These are phyloP conservation scores for Melinopterus prodromus DNA, from an alignment of 2,888 invertebrate species.

Conservation along the genomic window DNA sequence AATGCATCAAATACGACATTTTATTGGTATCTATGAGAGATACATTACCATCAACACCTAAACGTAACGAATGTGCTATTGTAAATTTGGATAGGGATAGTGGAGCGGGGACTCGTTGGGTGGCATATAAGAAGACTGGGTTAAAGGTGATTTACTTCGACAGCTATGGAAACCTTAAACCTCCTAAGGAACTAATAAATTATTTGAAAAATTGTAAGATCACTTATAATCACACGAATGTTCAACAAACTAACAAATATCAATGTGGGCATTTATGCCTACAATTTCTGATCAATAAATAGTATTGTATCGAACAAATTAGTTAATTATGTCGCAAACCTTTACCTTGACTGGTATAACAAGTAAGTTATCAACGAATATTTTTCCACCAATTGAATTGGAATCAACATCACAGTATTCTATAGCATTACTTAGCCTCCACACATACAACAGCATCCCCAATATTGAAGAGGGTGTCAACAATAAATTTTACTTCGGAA, in stretches of 20 bases:
- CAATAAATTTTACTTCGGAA: no score
- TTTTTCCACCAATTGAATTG: no score
- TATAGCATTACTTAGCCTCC: no score
- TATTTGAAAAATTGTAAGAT: conserved; percentile 31
- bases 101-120: conserved; percentile 56
- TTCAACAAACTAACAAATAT: conserved; percentile 47
- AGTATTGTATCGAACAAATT: no score
- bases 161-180: conserved; percentile 34
- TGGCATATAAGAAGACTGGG: conserved; percentile 51
- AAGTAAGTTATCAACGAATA: no score
- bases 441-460: no score
- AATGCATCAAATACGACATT: conserved; percentile 38
- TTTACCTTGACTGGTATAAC: no score
- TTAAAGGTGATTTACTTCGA: conserved; percentile 48
- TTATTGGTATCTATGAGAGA: conserved; percentile 48
- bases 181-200: conserved; percentile 29
- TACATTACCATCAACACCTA: conserved; percentile 39
- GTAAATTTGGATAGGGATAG: conserved; percentile 53
- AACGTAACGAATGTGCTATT: conserved; percentile 47
- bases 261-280: conserved; percentile 51
- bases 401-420: no score
- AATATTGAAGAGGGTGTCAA: no score
- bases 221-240: conserved; percentile 48
- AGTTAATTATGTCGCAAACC: no score
- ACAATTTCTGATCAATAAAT: no score